phyloP scores from a whole-genome alignment of 1,140 invertebrate genomes.

The Brachionus sp. region DNA sequence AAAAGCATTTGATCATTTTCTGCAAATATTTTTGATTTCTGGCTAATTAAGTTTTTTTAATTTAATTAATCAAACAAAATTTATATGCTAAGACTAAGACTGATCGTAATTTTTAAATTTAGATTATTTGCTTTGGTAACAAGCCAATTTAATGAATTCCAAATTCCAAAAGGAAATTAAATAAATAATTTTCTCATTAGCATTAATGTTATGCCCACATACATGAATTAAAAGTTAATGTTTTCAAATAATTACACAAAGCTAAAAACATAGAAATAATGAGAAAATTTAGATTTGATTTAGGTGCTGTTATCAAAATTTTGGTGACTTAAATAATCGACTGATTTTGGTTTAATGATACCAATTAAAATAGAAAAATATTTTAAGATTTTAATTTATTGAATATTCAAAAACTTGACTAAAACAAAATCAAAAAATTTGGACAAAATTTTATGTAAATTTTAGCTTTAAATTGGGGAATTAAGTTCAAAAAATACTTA shows the following conservation, averaged over 20 bases:
- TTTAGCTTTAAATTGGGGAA: not conserved
- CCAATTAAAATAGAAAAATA: not conserved
- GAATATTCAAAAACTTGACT: not conserved
- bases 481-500: not conserved
- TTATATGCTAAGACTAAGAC: not conserved
- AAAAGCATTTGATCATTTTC: not conserved
- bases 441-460: not conserved
- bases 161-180: not conserved
- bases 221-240: no score
- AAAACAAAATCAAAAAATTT: not conserved
- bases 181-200: not conserved
- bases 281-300: no score
- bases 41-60: not conserved
- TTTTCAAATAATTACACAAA: no score
- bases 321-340: no score
- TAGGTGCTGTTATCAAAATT: no score
- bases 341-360: not conserved
- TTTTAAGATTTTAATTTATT: not conserved
- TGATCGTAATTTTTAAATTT: not conserved
- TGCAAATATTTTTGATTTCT: not conserved
- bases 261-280: no score
- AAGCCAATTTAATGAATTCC: not conserved
- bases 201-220: not conserved
- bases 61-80: not conserved
- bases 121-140: not conserved